These are phyloP conservation scores for Aphaenogaster ashmeadi DNA, from an alignment of 1,140 invertebrate species.

Conservation along the genomic window DNA sequence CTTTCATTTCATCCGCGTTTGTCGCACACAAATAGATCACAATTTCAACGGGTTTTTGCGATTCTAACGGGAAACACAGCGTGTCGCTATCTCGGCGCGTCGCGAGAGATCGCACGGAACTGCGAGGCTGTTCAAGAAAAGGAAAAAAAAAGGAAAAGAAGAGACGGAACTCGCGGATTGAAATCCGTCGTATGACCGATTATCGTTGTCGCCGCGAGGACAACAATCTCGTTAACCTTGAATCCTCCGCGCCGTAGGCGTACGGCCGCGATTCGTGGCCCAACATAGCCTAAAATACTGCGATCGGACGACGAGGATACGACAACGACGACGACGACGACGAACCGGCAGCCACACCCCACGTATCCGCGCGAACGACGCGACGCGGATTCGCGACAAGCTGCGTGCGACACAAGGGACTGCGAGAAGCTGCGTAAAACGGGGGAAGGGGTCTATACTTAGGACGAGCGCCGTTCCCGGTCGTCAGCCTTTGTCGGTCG, in stretches of 20 bases:
- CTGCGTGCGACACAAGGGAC: not conserved
- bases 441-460: conserved; percentile 69
- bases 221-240: conserved; percentile 59
- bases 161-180: not conserved
- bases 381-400: conserved; percentile 26
- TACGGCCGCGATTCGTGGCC: conserved; percentile 21
- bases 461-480: conserved; percentile 64
- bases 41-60: not conserved
- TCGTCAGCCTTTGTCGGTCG: conserved; percentile 55
- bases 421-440: conserved; percentile 36
- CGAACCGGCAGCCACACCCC: conserved; percentile 73
- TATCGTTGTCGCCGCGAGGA: conserved; percentile 20
- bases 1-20: not conserved
- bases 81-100: not conserved
- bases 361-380: conserved; percentile 31
- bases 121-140: not conserved
- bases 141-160: not conserved
- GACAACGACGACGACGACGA: not conserved
- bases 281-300: conserved; percentile 66
- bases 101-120: not conserved
- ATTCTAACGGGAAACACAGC: not conserved
- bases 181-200: not conserved
- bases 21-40: not conserved
- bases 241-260: not conserved
- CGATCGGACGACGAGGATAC: conserved; percentile 23